These are phyloP conservation scores for Clitarchus hookeri DNA, from an alignment of 2,888 invertebrate species.

Conservation along the genomic window DNA sequence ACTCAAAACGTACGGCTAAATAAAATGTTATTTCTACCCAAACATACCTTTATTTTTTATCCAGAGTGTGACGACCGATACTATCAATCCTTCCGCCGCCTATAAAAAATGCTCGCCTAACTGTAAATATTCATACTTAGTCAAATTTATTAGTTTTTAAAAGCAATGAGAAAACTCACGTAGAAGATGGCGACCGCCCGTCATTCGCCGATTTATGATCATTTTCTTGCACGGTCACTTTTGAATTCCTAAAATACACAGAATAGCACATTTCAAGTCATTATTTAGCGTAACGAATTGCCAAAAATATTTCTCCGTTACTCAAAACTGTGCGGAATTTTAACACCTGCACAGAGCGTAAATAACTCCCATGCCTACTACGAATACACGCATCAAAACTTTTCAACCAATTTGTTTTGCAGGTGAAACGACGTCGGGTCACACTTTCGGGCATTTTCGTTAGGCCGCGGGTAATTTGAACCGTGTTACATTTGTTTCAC, in stretches of 20 bases:
- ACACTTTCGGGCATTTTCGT: constrained; percentile 45
- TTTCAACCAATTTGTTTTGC: constrained; percentile 36
- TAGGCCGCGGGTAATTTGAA: constrained; percentile 42
- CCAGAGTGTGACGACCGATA: constrained; percentile 36
- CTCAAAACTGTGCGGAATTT: constrained; percentile 21
- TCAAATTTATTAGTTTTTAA: constrained; percentile 44
- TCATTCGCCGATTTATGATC: constrained; percentile 52
- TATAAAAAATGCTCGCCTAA: constrained; percentile 34
- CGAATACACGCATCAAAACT: constrained; percentile 36
- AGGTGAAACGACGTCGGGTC: constrained; percentile 44
- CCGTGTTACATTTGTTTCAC: not conserved
- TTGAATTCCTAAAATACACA: constrained; percentile 30
- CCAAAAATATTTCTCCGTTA: not conserved
- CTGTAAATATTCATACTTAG: constrained; percentile 37
- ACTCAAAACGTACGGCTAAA: not conserved
- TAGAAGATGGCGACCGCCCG: constrained; percentile 64
- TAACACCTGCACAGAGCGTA: constrained; percentile 26
- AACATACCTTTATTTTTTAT: constrained; percentile 40
- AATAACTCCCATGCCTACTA: constrained; percentile 38
- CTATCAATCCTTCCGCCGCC: constrained; percentile 32
- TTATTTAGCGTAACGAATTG: not conserved
- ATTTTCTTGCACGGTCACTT: constrained; percentile 40
- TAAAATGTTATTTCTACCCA: constrained; percentile 10
- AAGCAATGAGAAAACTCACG: constrained; percentile 57
- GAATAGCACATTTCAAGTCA: constrained; percentile 30